phyloP scores from a whole-genome alignment of 1,140 invertebrate genomes.

The Odontomachus brunneus region DNA sequence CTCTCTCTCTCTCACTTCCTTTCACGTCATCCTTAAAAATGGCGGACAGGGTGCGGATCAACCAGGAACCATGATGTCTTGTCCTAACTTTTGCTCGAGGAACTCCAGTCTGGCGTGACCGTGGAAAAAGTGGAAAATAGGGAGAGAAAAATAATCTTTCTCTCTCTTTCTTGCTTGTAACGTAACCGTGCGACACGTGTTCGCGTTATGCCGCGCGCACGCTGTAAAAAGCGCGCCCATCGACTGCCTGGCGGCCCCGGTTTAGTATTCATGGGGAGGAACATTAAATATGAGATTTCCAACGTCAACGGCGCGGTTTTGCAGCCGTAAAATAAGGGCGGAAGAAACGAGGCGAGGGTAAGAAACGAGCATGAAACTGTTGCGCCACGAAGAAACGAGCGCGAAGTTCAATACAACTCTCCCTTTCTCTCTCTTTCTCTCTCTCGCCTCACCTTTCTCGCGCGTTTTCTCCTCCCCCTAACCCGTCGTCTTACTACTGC shows the following conservation, averaged over 20 bases:
- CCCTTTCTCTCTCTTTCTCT: background rate
- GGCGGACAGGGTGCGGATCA: too few species aligned
- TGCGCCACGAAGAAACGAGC: slow-evolving; percentile 26
- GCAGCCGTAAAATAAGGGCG: slow-evolving; percentile 33
- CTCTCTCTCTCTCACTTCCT: too few species aligned
- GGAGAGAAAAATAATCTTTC: slow-evolving; percentile 37
- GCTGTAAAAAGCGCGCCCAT: slow-evolving; percentile 1
- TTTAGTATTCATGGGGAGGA: slow-evolving; percentile 42
- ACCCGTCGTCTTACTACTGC: too few species aligned
- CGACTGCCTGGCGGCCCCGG: background rate
- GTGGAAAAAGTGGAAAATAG: too few species aligned
- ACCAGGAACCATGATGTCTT: too few species aligned
- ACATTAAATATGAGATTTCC: slow-evolving; percentile 44
- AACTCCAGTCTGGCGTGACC: too few species aligned
- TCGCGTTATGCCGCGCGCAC: background rate
- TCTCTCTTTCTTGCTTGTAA: slow-evolving; percentile 16
- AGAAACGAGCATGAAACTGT: slow-evolving; percentile 51
- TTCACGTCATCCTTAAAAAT: too few species aligned
- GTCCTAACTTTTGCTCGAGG: too few species aligned
- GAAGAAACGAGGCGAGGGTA: slow-evolving; percentile 11
- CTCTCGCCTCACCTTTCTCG: background rate
- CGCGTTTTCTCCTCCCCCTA: too few species aligned
- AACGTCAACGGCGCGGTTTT: slow-evolving; percentile 32
- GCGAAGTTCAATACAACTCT: slow-evolving; percentile 43
- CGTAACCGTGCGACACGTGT: slow-evolving; percentile 23